phyloP scores from a whole-genome alignment of 1,140 invertebrate species.

The Dendrolimus punctatus region DNA sequence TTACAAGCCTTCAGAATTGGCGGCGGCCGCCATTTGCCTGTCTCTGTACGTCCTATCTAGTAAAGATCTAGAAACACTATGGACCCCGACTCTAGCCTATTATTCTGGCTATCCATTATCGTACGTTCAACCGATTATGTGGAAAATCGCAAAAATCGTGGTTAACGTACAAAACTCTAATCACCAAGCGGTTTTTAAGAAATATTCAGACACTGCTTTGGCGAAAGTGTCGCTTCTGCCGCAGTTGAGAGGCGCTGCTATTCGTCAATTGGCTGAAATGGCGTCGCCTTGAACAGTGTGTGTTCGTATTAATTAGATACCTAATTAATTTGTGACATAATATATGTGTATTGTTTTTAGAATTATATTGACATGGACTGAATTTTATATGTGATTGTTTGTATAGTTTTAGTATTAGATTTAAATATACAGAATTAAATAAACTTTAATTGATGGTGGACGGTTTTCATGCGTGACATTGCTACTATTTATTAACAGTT shows the following conservation, averaged over 20 bases:
- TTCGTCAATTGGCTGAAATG: slow-evolving; percentile 35
- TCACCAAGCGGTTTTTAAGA: slow-evolving; percentile 75
- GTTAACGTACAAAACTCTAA: slow-evolving; percentile 73
- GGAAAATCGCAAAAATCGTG: slow-evolving; percentile 73
- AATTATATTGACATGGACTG: slow-evolving; percentile 25
- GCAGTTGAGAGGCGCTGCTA: slow-evolving; percentile 68
- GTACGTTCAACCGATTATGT: slow-evolving; percentile 74
- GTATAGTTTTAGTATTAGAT: slow-evolving; percentile 41
- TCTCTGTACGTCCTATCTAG: slow-evolving; percentile 68
- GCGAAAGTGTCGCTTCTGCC: slow-evolving; percentile 75
- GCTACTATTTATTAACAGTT: too few relatives aligned
- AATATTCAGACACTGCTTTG: slow-evolving; percentile 73
- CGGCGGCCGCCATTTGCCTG: slow-evolving; percentile 71
- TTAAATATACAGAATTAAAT: slow-evolving; percentile 21
- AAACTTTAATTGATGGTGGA: slow-evolving; percentile 15
- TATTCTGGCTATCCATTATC: slow-evolving; percentile 76
- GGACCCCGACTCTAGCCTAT: slow-evolving; percentile 76
- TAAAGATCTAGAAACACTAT: slow-evolving; percentile 59
- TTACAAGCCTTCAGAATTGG: slow-evolving; percentile 82
- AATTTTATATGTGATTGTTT: slow-evolving; percentile 39
- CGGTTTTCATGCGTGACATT: too few relatives aligned
- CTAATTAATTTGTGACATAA: slow-evolving; percentile 9
- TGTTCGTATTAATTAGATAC: background rate
- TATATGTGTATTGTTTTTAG: slow-evolving; percentile 7
- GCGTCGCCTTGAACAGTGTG: slow-evolving; percentile 1